phyloP scores from a whole-genome alignment of 2,797 vertebrate species.

The Decapterus maruadsi region DNA sequence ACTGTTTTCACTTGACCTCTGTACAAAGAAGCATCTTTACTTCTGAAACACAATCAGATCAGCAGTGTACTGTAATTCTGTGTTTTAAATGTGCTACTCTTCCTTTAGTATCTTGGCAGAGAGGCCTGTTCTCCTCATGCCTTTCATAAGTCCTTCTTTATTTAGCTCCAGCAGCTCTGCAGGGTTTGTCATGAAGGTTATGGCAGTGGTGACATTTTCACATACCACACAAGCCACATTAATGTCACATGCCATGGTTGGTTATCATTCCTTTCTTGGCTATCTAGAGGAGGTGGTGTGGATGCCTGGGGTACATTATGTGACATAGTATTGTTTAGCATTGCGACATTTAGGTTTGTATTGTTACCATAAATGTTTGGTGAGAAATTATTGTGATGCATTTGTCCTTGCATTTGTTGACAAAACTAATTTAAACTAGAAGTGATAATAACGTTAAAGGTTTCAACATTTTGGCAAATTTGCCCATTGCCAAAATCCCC shows the following conservation, averaged over 20 bases:
- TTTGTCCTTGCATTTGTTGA: neutral
- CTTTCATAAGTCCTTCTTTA: slow-evolving; percentile 59
- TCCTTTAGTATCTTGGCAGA: slow-evolving; percentile 15
- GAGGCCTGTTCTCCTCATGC: slow-evolving; percentile 13
- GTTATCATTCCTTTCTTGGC: neutral
- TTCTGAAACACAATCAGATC: neutral
- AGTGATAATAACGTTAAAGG: neutral
- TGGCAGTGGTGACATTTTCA: slow-evolving; percentile 58
- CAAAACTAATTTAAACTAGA: neutral
- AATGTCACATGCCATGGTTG: slow-evolving; percentile 29
- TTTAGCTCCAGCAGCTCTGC: slow-evolving; percentile 66
- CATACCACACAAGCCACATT: neutral
- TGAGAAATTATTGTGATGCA: neutral
- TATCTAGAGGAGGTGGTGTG: neutral
- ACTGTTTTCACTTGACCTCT: neutral
- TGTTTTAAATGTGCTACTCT: neutral
- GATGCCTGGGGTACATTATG: neutral
- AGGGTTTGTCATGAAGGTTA: slow-evolving; percentile 52
- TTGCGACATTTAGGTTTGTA: no score
- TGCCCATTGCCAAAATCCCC: no score
- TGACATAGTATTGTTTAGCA: neutral
- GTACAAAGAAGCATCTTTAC: neutral
- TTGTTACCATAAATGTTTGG: neutral
- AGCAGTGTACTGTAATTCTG: neutral
- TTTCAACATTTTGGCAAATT: no score